phyloP scores from a whole-genome alignment of 2,888 invertebrate genomes.

The Mayetiola destructor region DNA sequence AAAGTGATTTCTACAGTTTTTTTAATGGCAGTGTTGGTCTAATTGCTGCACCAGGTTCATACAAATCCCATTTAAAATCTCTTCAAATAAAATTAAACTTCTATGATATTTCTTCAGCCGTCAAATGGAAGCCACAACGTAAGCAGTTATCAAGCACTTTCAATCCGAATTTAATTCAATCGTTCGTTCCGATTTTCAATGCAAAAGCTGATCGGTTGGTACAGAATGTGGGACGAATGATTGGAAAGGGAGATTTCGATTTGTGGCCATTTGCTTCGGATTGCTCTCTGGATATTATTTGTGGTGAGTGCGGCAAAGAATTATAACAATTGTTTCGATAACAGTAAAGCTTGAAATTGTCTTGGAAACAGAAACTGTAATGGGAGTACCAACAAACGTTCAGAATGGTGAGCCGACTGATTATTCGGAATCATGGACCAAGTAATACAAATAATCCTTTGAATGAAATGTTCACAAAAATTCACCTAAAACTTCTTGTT shows the following conservation, averaged over 20 bases:
- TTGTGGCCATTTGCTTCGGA: not conserved
- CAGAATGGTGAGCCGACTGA: not conserved
- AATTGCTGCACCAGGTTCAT: not conserved
- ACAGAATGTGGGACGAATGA: not conserved
- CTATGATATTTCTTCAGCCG: not conserved
- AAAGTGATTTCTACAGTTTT: not conserved
- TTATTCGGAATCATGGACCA: not conserved
- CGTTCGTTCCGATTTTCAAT: not conserved
- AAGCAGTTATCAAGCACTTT: not conserved
- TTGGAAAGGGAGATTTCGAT: not conserved
- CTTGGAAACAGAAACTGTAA: not conserved
- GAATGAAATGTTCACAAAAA: not conserved
- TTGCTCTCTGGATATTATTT: not conserved
- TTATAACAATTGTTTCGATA: too few relatives aligned
- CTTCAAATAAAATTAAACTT: not conserved
- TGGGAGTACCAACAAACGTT: not conserved
- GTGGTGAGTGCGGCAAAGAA: too few relatives aligned
- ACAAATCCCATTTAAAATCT: too few relatives aligned
- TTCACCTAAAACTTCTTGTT: not conserved
- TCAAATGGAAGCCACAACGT: conserved; percentile 1
- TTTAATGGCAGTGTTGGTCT: conserved; percentile 1
- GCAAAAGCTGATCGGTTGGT: not conserved
- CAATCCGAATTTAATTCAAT: not conserved
- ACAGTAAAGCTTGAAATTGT: too few relatives aligned
- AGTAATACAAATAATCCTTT: too few relatives aligned